phyloP scores from a whole-genome alignment of 2,888 invertebrate species.

The Gibbula magus region DNA sequence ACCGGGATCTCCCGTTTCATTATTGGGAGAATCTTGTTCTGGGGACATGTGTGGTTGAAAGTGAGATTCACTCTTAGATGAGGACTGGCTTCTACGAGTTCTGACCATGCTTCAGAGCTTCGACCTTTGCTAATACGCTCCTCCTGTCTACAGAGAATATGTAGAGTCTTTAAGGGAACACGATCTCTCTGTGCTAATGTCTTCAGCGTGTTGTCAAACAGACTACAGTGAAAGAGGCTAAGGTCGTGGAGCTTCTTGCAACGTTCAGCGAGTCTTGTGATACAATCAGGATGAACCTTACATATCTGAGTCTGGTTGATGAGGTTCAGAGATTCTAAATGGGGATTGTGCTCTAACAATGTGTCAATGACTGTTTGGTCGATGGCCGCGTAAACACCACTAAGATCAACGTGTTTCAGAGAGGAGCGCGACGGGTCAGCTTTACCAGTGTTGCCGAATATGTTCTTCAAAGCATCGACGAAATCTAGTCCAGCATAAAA shows the following conservation, averaged over 20 bases:
- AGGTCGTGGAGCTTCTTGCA: constrained; percentile 66
- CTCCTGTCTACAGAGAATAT: constrained; percentile 67
- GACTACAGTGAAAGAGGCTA: constrained; percentile 61
- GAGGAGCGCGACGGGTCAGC: background rate
- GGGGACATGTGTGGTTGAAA: constrained; percentile 72
- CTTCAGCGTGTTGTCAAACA: constrained; percentile 67
- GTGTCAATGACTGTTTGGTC: constrained; percentile 64
- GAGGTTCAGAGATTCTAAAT: constrained; percentile 67
- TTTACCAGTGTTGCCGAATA: constrained; percentile 53
- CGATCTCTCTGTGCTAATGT: constrained; percentile 58
- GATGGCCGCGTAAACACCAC: constrained; percentile 61
- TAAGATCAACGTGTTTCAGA: constrained; percentile 63
- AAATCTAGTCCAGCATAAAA: constrained; percentile 73
- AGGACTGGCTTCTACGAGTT: constrained; percentile 51
- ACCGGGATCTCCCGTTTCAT: constrained; percentile 72
- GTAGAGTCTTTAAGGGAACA: constrained; percentile 57
- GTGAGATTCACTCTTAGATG: constrained; percentile 65
- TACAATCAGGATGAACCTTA: constrained; percentile 62
- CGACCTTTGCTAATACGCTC: constrained; percentile 67
- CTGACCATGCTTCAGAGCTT: constrained; percentile 61
- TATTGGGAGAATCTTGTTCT: constrained; percentile 61
- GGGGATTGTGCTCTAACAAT: constrained; percentile 61
- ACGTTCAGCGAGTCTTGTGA: constrained; percentile 59
- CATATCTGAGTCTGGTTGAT: constrained; percentile 70
- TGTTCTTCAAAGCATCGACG: constrained; percentile 53